Evolutionary conservation across 2,888 invertebrate genomes (phyloP).

Genomic region (Ptycholaimellus sp.): DNA sequence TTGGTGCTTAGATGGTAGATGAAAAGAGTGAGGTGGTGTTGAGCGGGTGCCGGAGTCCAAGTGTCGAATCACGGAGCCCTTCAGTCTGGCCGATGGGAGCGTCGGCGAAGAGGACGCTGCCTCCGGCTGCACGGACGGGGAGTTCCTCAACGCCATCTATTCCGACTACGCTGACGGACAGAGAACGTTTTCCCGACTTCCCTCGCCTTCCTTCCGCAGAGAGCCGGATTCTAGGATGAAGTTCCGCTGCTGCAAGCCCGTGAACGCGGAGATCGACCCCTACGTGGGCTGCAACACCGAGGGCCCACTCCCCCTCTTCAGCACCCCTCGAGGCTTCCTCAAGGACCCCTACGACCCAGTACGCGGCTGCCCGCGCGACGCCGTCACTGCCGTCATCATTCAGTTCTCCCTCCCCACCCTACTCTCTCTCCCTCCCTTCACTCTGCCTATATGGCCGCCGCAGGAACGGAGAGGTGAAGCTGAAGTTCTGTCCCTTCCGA

Average conservation of each 20-base stretch:
- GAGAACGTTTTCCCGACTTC: too few relatives aligned
- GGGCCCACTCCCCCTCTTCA: conserved; percentile 1
- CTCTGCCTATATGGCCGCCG: too few relatives aligned
- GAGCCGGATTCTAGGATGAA: background rate
- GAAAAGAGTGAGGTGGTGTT: too few relatives aligned
- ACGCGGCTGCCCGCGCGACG: conserved; percentile 1
- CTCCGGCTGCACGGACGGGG: background rate
- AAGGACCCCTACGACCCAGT: conserved; percentile 2
- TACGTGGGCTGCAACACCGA: conserved; percentile 2
- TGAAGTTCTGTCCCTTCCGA: conserved; percentile 3
- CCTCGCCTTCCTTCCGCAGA: background rate
- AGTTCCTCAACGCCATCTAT: background rate
- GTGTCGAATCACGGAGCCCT: background rate
- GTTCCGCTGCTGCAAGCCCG: background rate
- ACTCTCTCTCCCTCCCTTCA: too few relatives aligned
- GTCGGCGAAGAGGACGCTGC: background rate
- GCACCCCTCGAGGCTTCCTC: background rate
- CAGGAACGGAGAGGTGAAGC: background rate
- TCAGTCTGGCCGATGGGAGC: background rate
- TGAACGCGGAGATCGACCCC: conserved; percentile 1
- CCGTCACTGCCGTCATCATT: background rate
- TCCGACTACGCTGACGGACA: conserved; percentile 1
- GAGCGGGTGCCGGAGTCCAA: conserved; percentile 1
- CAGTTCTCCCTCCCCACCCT: too few relatives aligned
- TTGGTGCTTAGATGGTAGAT: too few relatives aligned